Base-by-base conservation (phyloP, 2,113 vertebrate genomes). In the Antennarius striatus region DNA sequence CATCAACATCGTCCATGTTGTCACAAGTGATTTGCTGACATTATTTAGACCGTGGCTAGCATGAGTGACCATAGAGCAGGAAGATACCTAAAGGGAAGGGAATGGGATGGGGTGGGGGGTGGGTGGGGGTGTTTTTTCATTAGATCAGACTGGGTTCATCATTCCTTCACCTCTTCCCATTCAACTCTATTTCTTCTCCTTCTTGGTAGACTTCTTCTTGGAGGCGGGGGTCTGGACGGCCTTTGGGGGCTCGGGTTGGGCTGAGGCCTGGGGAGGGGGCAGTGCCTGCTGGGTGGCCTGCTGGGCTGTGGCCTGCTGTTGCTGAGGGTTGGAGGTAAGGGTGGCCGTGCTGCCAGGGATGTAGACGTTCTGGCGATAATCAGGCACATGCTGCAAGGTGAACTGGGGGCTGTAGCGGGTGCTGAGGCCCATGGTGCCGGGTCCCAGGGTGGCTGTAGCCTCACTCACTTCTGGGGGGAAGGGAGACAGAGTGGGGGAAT, bases 151-250 rank as follows among this genome's bases (percentile, higher is more conserved):
- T 56, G n/a, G 48, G 56, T 42, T 53, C 3, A 56, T 77, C 62
- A 50, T 79, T 76, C 46, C 55, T 67, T 52, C 58, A 49, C 70
- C 67, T 80, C 43, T 84, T 81, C 87, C 67, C 68, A 14, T 73
- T 58, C 51, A 40, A 6, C 17, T 63, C 90, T 97, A 98, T 89
- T 99, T 99, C 92, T 99, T 99, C 80, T 99, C 97, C 80, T 99
- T 99, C 92, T 99, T 99, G 74, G 95, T 95, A 0, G 96, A 96
- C 89, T 99, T 99, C 90, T 99, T 98, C 94, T 99, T 99, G 92
- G 95, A 97, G 80, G 92, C 92, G 0, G 93, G 92, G 17, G 93
- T 94, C 86, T 92, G 92, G 65, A 89, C 92, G 3, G 93, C 90
- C 80, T 93, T 92, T 2, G 93, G 91, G 14, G 90, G 94, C 93